phyloP scores from a whole-genome alignment of 2,888 invertebrate genomes.

The Agrochola macilenta region DNA sequence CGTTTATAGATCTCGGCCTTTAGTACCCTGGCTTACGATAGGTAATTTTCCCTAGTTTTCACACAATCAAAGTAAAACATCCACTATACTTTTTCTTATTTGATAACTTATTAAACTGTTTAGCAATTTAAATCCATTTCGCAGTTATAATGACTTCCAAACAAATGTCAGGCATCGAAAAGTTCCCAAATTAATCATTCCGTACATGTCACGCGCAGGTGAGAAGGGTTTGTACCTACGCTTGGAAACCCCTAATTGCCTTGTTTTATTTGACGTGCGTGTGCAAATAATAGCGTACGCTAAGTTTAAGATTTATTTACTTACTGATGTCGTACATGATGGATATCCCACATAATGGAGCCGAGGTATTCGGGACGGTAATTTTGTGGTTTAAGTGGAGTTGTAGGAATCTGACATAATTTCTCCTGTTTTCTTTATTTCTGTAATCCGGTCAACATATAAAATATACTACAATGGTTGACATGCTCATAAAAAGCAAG shows the following conservation, averaged over 20 bases:
- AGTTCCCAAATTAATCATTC: slow-evolving; percentile 65
- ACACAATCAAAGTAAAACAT: neutral
- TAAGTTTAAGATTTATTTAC: slow-evolving; percentile 41
- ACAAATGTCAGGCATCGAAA: slow-evolving; percentile 54
- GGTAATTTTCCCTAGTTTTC: neutral
- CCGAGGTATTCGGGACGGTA: too few species aligned
- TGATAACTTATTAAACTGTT: neutral
- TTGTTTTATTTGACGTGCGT: slow-evolving; percentile 40
- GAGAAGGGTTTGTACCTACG: slow-evolving; percentile 58
- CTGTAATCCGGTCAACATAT: too few species aligned
- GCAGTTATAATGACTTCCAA: slow-evolving; percentile 42
- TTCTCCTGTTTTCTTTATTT: too few species aligned
- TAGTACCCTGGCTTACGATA: too few species aligned
- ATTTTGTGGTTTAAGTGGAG: too few species aligned
- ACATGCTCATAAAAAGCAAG: neutral
- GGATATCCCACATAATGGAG: neutral
- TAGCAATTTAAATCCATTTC: slow-evolving; percentile 1
- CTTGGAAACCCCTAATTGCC: slow-evolving; percentile 59
- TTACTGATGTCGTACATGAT: neutral
- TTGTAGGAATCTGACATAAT: too few species aligned
- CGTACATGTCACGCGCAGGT: slow-evolving; percentile 60
- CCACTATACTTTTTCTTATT: neutral
- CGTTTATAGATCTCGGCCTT: neutral
- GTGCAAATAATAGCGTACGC: slow-evolving; percentile 45
- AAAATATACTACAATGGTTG: too few species aligned